Base-by-base conservation (phyloP, 1,140 invertebrate genomes). In the Drosophila ercepeae region DNA sequence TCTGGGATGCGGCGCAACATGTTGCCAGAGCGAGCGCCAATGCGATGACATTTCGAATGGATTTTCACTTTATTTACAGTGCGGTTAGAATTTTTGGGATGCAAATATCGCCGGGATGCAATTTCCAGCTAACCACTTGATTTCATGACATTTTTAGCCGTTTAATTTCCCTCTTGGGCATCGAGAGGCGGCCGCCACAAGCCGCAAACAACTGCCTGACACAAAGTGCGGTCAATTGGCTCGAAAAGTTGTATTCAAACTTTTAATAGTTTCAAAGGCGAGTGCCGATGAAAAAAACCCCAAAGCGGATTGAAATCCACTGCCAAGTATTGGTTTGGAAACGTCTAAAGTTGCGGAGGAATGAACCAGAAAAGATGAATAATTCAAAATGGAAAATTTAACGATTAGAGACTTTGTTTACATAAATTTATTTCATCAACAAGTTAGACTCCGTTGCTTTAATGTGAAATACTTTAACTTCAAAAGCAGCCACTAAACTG, bases 181-280 rank as follows among this genome's bases (percentile, higher is more conserved):
- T 29, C 21, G 8, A 16, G 14, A 13, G 13, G 8, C n/a, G 19
- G 8, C 4, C 1, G 36, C 65, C 50, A 39, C 64, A 42, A 57
- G 29, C 64, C 51, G 21, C 64, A 48, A 55, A 32, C 61, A 25
- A 54, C 68, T 55, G 23, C 32, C 63, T 55, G 63, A 25, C 65
- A 25, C 23, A 69, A 68, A 55, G 32, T 41, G 23, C 19, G 50
- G 42, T 23, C 50, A 34, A 32, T 60, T 53, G 58, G 18, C 49
- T 51, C 11, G 23, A 55, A 69, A 69, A 68, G 63, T 68, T 68
- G 21, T n/a, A 44, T 25, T 27, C 13, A 14, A 69, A 69, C 65
- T 68, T 69, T 69, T 68, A 46, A 29, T 69, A 46, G 50, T 52
- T 67, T 4, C 25, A 25, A 68, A 27, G 14, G 27, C 41, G 1